phyloP scores from a whole-genome alignment of 2,113 vertebrate genomes.

The Tenrec ecaudatus region DNA sequence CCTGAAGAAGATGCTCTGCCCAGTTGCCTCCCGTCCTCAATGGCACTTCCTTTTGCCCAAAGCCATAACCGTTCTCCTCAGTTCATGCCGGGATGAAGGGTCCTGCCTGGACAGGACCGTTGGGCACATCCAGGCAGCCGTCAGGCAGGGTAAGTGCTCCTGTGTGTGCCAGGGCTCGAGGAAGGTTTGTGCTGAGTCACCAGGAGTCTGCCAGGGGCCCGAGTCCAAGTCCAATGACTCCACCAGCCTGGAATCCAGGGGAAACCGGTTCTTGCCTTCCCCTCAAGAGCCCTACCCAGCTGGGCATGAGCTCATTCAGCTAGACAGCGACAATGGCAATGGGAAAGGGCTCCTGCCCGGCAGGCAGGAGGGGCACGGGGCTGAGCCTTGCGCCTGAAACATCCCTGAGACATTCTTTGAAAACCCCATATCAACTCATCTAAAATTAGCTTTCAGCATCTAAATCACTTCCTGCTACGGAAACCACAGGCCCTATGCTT shows the following conservation, averaged over 20 bases:
- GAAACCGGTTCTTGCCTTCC: slow-evolving; percentile 67
- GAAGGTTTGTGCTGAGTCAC: slow-evolving; percentile 70
- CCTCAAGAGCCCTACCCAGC: slow-evolving; percentile 38
- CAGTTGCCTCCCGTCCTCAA: background rate
- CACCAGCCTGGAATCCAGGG: slow-evolving; percentile 70
- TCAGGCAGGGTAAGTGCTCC: background rate
- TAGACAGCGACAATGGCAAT: slow-evolving; percentile 64
- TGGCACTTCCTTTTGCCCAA: background rate
- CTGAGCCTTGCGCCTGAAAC: slow-evolving; percentile 65
- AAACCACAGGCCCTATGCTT: slow-evolving; percentile 77
- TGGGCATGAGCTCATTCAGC: slow-evolving; percentile 63
- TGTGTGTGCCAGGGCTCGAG: slow-evolving; percentile 10
- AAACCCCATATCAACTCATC: slow-evolving; percentile 79
- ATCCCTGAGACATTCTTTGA: slow-evolving; percentile 75
- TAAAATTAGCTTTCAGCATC: slow-evolving; percentile 83
- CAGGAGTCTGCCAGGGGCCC: slow-evolving; percentile 46
- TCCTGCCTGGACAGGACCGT: background rate
- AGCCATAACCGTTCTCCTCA: background rate
- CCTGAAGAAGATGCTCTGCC: background rate
- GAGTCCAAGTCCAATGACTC: slow-evolving; percentile 65
- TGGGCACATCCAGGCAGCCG: background rate
- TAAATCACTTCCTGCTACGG: slow-evolving; percentile 82
- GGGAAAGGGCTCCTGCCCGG: slow-evolving; percentile 39
- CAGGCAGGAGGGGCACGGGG: slow-evolving; percentile 28
- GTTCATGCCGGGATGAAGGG: background rate